Evolutionary conservation across 2,113 vertebrate species (phyloP).

Genomic region (Entosphenus tridentatus): DNA sequence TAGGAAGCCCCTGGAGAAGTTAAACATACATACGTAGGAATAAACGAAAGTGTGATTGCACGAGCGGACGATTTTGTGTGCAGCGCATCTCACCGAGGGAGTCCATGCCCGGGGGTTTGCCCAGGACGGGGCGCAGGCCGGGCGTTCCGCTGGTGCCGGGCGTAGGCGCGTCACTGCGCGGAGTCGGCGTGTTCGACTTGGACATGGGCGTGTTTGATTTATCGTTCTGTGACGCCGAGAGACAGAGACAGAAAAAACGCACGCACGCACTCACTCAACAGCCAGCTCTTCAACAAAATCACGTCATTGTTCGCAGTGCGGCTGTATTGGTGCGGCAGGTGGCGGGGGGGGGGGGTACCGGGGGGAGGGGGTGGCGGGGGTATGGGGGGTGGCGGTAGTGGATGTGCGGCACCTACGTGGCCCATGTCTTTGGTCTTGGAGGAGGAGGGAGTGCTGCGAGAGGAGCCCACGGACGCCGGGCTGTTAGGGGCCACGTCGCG

Average conservation of each 20-base stretch:
- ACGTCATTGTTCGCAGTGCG: background rate
- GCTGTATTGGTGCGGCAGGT: too few relatives aligned
- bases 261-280: background rate
- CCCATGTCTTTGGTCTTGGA: slow-evolving; percentile 85
- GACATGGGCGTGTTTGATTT: slow-evolving; percentile 81
- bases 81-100: slow-evolving; percentile 19
- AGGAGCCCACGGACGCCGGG: slow-evolving; percentile 77
- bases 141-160: slow-evolving; percentile 83
- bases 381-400: too few relatives aligned
- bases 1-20: too few relatives aligned
- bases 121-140: slow-evolving; percentile 57
- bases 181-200: slow-evolving; percentile 83
- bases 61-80: too few relatives aligned
- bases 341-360: background rate
- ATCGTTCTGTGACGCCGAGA: slow-evolving; percentile 40
- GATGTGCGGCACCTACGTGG: slow-evolving; percentile 28
- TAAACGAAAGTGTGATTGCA: too few relatives aligned
- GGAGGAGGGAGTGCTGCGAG: slow-evolving; percentile 79
- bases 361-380: too few relatives aligned
- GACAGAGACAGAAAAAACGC: slow-evolving; percentile 11
- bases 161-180: slow-evolving; percentile 62
- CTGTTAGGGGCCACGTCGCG: slow-evolving; percentile 64
- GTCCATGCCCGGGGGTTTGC: slow-evolving; percentile 69
- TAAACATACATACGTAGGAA: too few relatives aligned
- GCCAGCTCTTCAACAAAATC: background rate